Evolutionary conservation across 2,888 invertebrate genomes (phyloP).

Genomic region (Agrypnus murinus): DNA sequence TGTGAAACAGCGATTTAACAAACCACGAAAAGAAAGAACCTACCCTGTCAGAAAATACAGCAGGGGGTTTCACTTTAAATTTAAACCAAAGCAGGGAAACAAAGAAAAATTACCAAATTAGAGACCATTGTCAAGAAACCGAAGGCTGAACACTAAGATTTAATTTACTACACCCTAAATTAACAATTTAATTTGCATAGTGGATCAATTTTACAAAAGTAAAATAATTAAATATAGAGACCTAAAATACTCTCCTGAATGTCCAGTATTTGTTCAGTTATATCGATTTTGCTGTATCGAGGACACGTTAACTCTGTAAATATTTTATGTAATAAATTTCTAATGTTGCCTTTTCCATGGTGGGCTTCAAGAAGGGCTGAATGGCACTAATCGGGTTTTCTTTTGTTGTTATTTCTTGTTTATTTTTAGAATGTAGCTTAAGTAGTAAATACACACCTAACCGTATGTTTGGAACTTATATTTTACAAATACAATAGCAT

Average conservation of each 20-base stretch:
- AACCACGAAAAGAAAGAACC: no score
- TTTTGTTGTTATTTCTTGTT: background rate
- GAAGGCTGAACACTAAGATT: background rate
- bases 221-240: conserved; percentile 4
- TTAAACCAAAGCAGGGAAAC: background rate
- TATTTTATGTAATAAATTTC: conserved; percentile 24
- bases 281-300: conserved; percentile 17
- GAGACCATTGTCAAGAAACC: background rate
- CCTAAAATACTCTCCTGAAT: background rate
- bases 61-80: background rate
- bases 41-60: no score
- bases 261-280: conserved; percentile 4
- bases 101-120: conserved; percentile 8
- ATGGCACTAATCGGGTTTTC: conserved; percentile 2
- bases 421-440: no score
- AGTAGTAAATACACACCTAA: no score
- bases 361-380: background rate
- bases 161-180: conserved; percentile 4
- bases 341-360: conserved; percentile 4
- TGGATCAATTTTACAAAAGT: background rate
- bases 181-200: conserved; percentile 12
- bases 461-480: no score
- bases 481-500: no score
- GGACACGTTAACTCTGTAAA: conserved; percentile 23
- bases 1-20: no score